Percentiles rank a stretch among this genome's conserved stretches.
These are phyloP conservation scores for Hylomyscus alleni DNA, from an alignment of 2,797 vertebrate species.

Conservation along the genomic window DNA sequence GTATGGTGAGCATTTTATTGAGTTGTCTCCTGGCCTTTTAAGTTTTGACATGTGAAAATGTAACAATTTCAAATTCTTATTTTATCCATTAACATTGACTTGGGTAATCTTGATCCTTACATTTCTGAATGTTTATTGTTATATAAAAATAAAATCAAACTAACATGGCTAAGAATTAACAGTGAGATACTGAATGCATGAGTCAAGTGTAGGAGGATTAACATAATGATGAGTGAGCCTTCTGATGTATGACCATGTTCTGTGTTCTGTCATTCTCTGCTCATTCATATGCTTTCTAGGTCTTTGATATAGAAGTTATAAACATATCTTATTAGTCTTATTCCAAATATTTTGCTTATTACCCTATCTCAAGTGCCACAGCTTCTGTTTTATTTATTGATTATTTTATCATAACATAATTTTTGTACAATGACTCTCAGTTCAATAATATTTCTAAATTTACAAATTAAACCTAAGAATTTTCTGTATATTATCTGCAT, in stretches of 20 bases:
- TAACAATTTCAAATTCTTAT: neutral
- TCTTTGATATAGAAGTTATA: slow-evolving; percentile 4
- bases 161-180: slow-evolving; percentile 2
- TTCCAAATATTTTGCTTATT: neutral
- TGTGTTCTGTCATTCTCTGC: neutral
- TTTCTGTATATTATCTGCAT: slow-evolving; percentile 15
- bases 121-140: slow-evolving; percentile 30
- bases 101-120: slow-evolving; percentile 21
- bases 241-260: neutral
- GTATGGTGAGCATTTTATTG: neutral
- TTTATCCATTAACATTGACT: neutral
- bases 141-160: neutral
- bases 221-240: neutral
- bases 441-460: slow-evolving; percentile 20
- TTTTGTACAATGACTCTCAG: slow-evolving; percentile 21
- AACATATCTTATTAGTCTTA: slow-evolving; percentile 48
- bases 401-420: neutral
- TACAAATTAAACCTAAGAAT: neutral
- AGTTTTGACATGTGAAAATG: neutral
- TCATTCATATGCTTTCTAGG: neutral
- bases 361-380: slow-evolving; percentile 12
- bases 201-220: neutral
- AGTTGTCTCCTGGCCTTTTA: neutral
- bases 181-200: neutral
- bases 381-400: neutral